Evolutionary conservation across 2,113 vertebrate genomes (phyloP).

Genomic region (Rhombomys opimus): DNA sequence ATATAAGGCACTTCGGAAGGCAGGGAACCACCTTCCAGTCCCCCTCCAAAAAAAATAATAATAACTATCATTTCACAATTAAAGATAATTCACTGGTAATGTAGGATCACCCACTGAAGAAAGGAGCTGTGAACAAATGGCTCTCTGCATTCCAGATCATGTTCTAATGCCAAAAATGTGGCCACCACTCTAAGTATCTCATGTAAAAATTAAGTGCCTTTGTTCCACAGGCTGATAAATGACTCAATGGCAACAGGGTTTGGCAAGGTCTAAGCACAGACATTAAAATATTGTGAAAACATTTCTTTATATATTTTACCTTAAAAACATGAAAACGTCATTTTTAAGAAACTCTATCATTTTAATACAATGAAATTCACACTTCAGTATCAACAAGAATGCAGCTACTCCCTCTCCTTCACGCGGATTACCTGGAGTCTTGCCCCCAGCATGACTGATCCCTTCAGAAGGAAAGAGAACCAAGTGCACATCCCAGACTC

Average conservation of each 20-base stretch:
- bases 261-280: not conserved
- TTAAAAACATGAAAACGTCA: not conserved
- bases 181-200: not conserved
- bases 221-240: slow-evolving; percentile 23
- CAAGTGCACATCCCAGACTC: slow-evolving; percentile 1
- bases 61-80: slow-evolving; percentile 41
- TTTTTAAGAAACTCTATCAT: not conserved
- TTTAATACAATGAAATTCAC: slow-evolving; percentile 15
- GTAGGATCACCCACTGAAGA: not conserved
- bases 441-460: slow-evolving; percentile 14
- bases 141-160: not conserved
- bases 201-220: slow-evolving; percentile 45
- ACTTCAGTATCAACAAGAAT: not conserved
- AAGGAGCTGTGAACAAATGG: not conserved
- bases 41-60: not conserved
- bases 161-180: slow-evolving; percentile 15
- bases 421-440: slow-evolving; percentile 61
- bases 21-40: not conserved
- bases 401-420: not conserved
- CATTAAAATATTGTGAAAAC: slow-evolving; percentile 18
- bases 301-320: slow-evolving; percentile 18
- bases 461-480: slow-evolving; percentile 10
- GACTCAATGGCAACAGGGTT: not conserved
- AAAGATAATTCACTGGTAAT: slow-evolving; percentile 45
- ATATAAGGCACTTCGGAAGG: slow-evolving; percentile 46